phyloP scores from a whole-genome alignment of 2,113 vertebrate genomes.

The Gallinago media region DNA sequence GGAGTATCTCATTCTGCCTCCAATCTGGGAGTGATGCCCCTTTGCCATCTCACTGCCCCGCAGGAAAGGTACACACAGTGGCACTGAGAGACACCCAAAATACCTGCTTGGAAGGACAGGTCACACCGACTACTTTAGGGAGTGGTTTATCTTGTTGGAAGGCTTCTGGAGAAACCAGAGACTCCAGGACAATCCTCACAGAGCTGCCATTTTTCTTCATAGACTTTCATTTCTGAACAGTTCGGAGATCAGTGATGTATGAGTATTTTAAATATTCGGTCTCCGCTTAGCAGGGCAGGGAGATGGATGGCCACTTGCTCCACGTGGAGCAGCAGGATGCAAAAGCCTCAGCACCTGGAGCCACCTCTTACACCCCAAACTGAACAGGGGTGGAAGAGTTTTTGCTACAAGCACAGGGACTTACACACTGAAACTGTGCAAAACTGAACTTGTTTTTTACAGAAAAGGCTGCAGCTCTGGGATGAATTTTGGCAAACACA shows the following conservation, averaged over 20 bases:
- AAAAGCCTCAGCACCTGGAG: background rate
- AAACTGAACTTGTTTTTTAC: background rate
- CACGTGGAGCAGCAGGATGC: fast-evolving
- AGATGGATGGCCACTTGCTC: background rate
- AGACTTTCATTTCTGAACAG: background rate
- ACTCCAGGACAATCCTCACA: background rate
- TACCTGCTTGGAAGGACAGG: background rate
- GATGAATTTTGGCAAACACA: background rate
- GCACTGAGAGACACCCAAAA: background rate
- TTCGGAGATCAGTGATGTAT: background rate
- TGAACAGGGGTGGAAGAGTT: background rate
- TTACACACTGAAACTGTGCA: background rate
- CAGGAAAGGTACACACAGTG: background rate
- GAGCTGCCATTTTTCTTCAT: background rate
- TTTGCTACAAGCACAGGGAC: background rate
- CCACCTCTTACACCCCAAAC: background rate
- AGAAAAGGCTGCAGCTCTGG: background rate
- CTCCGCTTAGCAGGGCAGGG: background rate
- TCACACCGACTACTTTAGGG: background rate
- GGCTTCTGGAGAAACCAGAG: background rate
- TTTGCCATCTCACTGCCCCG: fast-evolving
- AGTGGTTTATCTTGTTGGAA: background rate
- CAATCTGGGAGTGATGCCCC: background rate
- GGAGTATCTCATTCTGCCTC: background rate
- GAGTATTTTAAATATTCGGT: background rate